Evolutionary conservation across 2,113 vertebrate genomes (phyloP).

Genomic region (Chloebia gouldiae): DNA sequence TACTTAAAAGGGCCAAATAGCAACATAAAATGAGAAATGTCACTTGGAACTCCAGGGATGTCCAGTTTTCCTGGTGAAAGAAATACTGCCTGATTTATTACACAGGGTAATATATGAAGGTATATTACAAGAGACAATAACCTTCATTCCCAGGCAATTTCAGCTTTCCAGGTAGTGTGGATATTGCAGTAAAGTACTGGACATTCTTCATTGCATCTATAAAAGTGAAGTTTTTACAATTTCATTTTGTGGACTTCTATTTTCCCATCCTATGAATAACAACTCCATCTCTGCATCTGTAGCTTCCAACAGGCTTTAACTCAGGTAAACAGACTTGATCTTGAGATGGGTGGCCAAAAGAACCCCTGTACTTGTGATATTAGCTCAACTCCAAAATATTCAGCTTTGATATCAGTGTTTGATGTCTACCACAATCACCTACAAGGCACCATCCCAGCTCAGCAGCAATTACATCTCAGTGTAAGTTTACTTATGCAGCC

Average conservation of each 20-base stretch:
- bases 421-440: neutral
- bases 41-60: constrained; percentile 63
- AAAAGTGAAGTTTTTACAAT: constrained; percentile 70
- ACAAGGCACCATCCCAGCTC: neutral
- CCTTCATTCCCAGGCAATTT: constrained; percentile 63
- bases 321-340: neutral
- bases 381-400: neutral
- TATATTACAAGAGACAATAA: constrained; percentile 69
- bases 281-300: neutral
- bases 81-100: constrained; percentile 71
- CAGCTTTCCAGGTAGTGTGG: constrained; percentile 60
- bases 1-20: constrained; percentile 40
- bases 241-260: constrained; percentile 52
- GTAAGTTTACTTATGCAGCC: neutral
- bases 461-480: neutral
- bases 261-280: constrained; percentile 32
- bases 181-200: constrained; percentile 63
- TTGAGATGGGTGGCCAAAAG: neutral
- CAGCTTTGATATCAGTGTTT: neutral
- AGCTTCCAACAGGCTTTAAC: neutral
- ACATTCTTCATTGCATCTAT: constrained; percentile 61
- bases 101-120: constrained; percentile 32
- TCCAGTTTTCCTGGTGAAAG: constrained; percentile 49
- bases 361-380: neutral
- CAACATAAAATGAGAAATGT: constrained; percentile 67